These are phyloP conservation scores for Austrolebias charrua DNA, from an alignment of 2,797 vertebrate genomes.

Conservation along the genomic window DNA sequence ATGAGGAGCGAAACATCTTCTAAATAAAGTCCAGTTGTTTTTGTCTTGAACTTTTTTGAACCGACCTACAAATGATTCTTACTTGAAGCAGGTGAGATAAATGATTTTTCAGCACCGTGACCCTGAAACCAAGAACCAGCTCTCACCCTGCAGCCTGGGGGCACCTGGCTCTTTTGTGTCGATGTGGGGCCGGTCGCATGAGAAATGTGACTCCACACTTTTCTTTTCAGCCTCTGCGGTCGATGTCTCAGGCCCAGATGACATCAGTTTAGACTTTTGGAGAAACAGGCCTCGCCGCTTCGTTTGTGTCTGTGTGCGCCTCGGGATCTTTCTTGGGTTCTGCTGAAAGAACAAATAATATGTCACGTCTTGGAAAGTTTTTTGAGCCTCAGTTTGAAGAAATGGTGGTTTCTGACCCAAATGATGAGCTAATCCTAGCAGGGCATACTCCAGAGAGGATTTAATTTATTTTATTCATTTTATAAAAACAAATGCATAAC, in stretches of 20 bases:
- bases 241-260: constrained; percentile 54
- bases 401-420: too few species aligned
- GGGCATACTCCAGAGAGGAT: too few species aligned
- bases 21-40: too few species aligned
- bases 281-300: constrained; percentile 4
- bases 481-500: too few species aligned
- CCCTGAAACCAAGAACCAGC: constrained; percentile 39
- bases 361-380: too few species aligned
- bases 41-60: too few species aligned
- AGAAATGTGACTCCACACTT: constrained; percentile 68
- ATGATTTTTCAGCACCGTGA: constrained; percentile 11
- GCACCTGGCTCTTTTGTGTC: constrained; percentile 63
- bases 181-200: constrained; percentile 56
- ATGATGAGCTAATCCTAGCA: too few species aligned
- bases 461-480: too few species aligned
- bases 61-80: background rate
- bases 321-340: too few species aligned
- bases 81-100: constrained; percentile 9
- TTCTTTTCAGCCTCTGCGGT: constrained; percentile 62
- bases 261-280: constrained; percentile 44
- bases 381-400: too few species aligned
- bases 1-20: background rate
- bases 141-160: constrained; percentile 52
- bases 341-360: too few species aligned
- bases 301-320: constrained; percentile 16